phyloP scores from a whole-genome alignment of 2,113 vertebrate genomes.

The Halcyon malimbica region DNA sequence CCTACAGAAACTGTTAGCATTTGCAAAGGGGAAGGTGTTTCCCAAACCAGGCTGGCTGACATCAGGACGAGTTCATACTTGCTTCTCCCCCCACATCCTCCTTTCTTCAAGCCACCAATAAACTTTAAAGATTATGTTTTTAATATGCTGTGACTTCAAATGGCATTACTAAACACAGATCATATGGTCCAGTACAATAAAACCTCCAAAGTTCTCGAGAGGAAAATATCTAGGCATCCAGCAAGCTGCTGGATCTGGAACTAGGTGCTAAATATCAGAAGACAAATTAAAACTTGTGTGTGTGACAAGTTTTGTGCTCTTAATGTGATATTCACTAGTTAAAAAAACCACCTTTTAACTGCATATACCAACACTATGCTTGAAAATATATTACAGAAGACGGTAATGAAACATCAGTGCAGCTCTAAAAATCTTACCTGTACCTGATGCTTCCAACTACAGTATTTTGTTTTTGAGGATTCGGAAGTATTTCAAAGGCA shows the following conservation, averaged over 20 bases:
- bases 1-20: neutral
- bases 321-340: neutral
- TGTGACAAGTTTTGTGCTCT: neutral
- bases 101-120: neutral
- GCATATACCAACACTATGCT: neutral
- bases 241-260: neutral
- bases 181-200: neutral
- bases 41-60: neutral
- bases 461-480: neutral
- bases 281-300: neutral
- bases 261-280: rapidly evolving
- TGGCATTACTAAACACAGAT: neutral
- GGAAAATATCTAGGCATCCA: neutral
- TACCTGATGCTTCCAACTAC: neutral
- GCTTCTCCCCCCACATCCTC: rapidly evolving
- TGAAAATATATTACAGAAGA: neutral
- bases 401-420: neutral
- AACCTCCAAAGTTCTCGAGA: neutral
- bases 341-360: neutral
- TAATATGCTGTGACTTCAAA: neutral
- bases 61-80: rapidly evolving
- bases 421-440: neutral
- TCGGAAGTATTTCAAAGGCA: neutral
- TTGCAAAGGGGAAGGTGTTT: neutral
- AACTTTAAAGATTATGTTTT: neutral